Percentiles rank a stretch among this genome's conserved stretches.
Evolutionary conservation across 1,140 invertebrate genomes (phyloP).

Genomic region (Radopholus similis): DNA sequence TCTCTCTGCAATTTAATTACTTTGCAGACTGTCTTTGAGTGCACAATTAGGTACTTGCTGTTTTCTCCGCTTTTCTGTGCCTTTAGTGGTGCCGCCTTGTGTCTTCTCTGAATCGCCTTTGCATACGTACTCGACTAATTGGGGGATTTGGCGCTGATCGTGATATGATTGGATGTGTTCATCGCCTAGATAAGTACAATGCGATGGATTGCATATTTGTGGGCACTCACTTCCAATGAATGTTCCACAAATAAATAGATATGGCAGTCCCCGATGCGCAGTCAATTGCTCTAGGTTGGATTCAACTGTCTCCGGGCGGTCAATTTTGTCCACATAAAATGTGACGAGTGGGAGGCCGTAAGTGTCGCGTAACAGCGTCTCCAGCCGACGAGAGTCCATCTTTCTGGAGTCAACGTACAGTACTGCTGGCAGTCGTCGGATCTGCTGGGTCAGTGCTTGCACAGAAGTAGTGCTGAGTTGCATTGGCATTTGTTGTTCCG

Average conservation of each 20-base stretch:
- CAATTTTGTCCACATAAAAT: conserved; percentile 60
- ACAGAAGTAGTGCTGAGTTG: not conserved
- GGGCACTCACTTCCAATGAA: conserved; percentile 55
- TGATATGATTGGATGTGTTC: conserved; percentile 59
- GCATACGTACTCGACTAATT: conserved; percentile 53
- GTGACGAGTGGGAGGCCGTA: conserved; percentile 57
- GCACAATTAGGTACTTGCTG: too few relatives aligned
- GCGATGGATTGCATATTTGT: not conserved
- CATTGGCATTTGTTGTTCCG: not conserved
- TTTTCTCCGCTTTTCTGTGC: not conserved
- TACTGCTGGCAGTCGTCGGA: conserved; percentile 57
- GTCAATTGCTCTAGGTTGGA: conserved; percentile 53
- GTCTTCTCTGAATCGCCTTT: not conserved
- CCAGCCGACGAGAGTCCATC: conserved; percentile 35
- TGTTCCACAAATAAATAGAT: conserved; percentile 60
- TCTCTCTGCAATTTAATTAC: not conserved
- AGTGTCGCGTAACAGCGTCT: conserved; percentile 50
- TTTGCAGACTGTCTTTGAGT: too few relatives aligned
- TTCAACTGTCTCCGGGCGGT: conserved; percentile 44
- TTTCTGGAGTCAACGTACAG: conserved; percentile 53
- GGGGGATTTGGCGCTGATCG: conserved; percentile 48
- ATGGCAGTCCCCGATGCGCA: conserved; percentile 55
- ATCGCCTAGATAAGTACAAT: conserved; percentile 29
- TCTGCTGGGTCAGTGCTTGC: conserved; percentile 37
- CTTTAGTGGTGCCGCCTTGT: not conserved